These are phyloP conservation scores for Argentina silus DNA, from an alignment of 2,797 vertebrate species.

Conservation along the genomic window DNA sequence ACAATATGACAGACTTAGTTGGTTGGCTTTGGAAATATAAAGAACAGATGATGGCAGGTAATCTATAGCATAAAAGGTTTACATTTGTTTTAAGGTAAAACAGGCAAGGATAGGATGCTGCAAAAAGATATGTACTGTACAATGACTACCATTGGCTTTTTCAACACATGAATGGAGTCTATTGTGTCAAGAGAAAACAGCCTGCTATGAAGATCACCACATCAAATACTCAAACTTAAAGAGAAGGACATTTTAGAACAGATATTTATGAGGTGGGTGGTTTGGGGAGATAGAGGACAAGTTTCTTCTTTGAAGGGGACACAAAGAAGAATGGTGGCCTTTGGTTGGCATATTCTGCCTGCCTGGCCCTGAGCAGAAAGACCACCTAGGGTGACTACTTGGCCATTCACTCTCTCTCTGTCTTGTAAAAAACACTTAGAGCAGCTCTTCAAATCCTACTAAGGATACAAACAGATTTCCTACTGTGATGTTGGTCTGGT, in stretches of 20 bases:
- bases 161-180: conserved; percentile 36
- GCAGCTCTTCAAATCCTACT: conserved; percentile 21
- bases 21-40: conserved; percentile 28
- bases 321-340: conserved; percentile 41
- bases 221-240: conserved; percentile 45
- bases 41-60: conserved; percentile 21
- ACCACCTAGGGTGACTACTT: conserved; percentile 26
- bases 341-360: conserved; percentile 33
- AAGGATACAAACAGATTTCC: conserved; percentile 1
- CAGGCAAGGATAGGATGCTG: conserved; percentile 19
- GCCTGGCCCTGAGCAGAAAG: conserved; percentile 39
- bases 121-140: conserved; percentile 13
- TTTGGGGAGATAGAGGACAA: not conserved
- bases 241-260: conserved; percentile 30
- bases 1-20: conserved; percentile 10
- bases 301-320: conserved; percentile 36
- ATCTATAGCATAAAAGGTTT: conserved; percentile 17
- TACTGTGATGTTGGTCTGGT: not conserved
- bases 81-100: too few relatives aligned
- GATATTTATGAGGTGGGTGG: conserved; percentile 11
- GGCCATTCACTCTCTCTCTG: conserved; percentile 21
- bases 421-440: conserved; percentile 41
- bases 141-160: too few relatives aligned
- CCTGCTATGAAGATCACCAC: conserved; percentile 30
- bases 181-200: conserved; percentile 43